Percentiles rank a stretch among this genome's conserved stretches.
These are phyloP conservation scores for Cataglyphis hispanica DNA, from an alignment of 1,140 invertebrate genomes.

Conservation along the genomic window DNA sequence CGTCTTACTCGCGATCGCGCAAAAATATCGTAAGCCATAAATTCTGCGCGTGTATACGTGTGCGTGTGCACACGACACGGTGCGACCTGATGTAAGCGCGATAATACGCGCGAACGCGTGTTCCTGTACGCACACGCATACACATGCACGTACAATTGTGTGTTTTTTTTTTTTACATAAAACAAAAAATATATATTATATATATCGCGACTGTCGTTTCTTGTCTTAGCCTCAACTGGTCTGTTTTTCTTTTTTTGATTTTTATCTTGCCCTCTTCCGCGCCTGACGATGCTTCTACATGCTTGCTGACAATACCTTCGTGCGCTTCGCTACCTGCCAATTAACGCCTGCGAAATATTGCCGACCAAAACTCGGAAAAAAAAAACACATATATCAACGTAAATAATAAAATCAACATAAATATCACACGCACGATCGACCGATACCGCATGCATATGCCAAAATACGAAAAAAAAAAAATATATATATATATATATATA, in stretches of 20 bases:
- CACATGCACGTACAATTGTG: conserved; percentile 13
- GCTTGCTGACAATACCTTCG: conserved; percentile 86
- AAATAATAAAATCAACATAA: conserved; percentile 73
- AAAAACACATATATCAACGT: conserved; percentile 71
- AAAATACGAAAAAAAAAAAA: conserved; percentile 59
- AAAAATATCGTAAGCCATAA: conserved; percentile 42
- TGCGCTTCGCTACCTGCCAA: conserved; percentile 87
- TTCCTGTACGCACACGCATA: not conserved
- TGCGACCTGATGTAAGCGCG: not conserved
- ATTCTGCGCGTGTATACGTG: conserved; percentile 20
- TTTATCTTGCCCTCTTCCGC: conserved; percentile 87
- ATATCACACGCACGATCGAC: conserved; percentile 75
- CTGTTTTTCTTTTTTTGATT: conserved; percentile 87
- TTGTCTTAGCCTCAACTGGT: conserved; percentile 85
- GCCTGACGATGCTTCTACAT: conserved; percentile 88
- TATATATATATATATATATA: conserved; percentile 31
- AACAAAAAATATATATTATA: conserved; percentile 13
- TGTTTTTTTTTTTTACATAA: conserved; percentile 50
- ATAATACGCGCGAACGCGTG: not conserved
- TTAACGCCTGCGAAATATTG: conserved; percentile 85
- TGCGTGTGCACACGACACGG: not conserved
- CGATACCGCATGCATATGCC: conserved; percentile 66
- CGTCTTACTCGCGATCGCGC: conserved; percentile 58
- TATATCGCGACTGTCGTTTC: conserved; percentile 76
- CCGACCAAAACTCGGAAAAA: conserved; percentile 73